Evolutionary conservation across 2,113 vertebrate species (phyloP).

Genomic region (Heterotis niloticus): DNA sequence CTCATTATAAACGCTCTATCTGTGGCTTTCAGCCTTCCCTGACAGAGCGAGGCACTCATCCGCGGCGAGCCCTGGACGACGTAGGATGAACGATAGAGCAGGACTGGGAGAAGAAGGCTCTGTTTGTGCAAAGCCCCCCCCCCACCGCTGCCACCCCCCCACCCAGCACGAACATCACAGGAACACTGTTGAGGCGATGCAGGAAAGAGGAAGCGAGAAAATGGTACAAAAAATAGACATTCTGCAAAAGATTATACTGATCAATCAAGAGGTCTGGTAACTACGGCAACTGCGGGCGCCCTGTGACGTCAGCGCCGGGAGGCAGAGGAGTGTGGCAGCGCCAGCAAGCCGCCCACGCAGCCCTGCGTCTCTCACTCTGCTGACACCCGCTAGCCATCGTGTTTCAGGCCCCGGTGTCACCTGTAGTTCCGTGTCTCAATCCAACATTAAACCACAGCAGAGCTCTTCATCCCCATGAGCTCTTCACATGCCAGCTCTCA

Average conservation of each 20-base stretch:
- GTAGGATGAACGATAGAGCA: not conserved
- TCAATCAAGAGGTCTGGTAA: slow-evolving; percentile 41
- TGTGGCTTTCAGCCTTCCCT: slow-evolving; percentile 4
- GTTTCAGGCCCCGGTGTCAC: not conserved
- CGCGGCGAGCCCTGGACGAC: not conserved
- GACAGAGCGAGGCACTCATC: not conserved
- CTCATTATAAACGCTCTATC: not conserved
- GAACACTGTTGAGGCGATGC: not conserved
- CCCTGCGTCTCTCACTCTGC: not conserved
- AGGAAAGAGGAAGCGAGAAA: not conserved
- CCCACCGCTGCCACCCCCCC: not conserved
- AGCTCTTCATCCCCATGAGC: too few relatives aligned
- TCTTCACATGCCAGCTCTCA: too few relatives aligned
- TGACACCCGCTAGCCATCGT: not conserved
- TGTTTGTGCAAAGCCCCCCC: not conserved
- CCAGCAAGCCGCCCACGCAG: slow-evolving; percentile 18
- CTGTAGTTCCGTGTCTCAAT: not conserved
- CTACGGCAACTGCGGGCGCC: slow-evolving; percentile 38
- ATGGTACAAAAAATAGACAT: slow-evolving; percentile 7
- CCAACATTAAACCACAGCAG: not conserved
- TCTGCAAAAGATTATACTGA: slow-evolving; percentile 28
- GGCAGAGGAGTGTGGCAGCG: slow-evolving; percentile 27
- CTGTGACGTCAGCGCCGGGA: slow-evolving; percentile 39
- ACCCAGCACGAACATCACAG: slow-evolving; percentile 3
- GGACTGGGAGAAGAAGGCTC: not conserved